Conservation (phyloP, 92 coral and sea anemone species). For the Palythoa heliodiscus region DNA sequence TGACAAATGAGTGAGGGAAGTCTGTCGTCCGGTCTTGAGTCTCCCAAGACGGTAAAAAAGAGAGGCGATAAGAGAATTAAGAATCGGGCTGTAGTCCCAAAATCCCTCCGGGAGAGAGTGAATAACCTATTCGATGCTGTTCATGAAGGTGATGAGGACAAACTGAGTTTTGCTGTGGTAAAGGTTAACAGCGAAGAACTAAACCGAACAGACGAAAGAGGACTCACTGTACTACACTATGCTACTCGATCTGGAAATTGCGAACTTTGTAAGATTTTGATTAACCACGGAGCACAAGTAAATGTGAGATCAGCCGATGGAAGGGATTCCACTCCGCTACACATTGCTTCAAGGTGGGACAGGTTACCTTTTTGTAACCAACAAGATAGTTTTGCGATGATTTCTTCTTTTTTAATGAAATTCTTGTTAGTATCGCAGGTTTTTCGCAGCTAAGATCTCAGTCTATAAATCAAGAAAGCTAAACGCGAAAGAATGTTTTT, state of each 20-base stretch:
- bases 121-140: conserved; percentile 31
- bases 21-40: neutral
- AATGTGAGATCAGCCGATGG: conserved; percentile 26
- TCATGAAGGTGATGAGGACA: conserved; percentile 32
- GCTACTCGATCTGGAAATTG: conserved; percentile 14
- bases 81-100: conserved; percentile 9
- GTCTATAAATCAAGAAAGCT: too few relatives aligned
- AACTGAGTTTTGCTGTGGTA: conserved; percentile 16
- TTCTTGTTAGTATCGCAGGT: too few relatives aligned
- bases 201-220: conserved; percentile 26
- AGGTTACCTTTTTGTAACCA: too few relatives aligned
- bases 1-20: neutral
- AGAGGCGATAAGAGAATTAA: neutral
- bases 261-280: conserved; percentile 20
- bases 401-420: too few relatives aligned
- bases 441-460: too few relatives aligned
- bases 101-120: conserved; percentile 31
- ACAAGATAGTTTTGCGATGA: too few relatives aligned
- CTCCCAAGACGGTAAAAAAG: neutral
- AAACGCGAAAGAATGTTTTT: too few relatives aligned
- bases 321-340: conserved; percentile 37
- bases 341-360: conserved; percentile 33
- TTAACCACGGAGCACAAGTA: conserved; percentile 29
- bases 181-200: conserved; percentile 32
- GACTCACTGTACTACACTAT: conserved; percentile 16